Evolutionary conservation across 2,888 invertebrate species (phyloP), one percentile per base, ranked within the genome.

Genomic region (Erynnis tages): DNA sequence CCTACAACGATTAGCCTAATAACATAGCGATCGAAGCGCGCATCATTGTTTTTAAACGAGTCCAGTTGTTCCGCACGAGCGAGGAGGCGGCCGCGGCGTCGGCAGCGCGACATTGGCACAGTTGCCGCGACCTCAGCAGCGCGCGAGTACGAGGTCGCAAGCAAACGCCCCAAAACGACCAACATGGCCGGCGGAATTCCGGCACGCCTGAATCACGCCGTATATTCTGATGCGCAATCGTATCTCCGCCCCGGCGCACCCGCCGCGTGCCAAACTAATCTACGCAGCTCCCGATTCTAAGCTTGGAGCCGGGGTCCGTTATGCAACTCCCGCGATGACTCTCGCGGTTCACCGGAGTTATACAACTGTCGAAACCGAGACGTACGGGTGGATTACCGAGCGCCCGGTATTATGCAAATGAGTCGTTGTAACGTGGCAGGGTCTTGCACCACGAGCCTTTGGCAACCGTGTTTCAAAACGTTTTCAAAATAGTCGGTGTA

Each of bases 401-500:
- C 76, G 81, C 76, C 77, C 76, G 67, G 79, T 76, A 77, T 88
- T 87, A 87, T 87, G 88, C 83, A 87, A 88, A 88, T 85, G 73
- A 69, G 69, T 73, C 75, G 76, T 70, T 79, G 84, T 79, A 82
- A 84, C 79, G 34, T 34, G 74, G 77, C 75, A 63, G 73, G 65
- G 69, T 76, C 82, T 89, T 88, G 81, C 86, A 84, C 86, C 86
- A 87, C 77, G 79, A 70, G 59, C 77, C 85, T 84, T 80, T 84
- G 73, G 85, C 83, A 85, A 86, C 73, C 60, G 66, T 23, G 78
- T 88, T 88, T 83, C 84, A 82, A 89, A 88, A 85, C 73, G 75
- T 86, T 86, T 87, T 87, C 75, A 84, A 88, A 86, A 85, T 70
- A 72, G 63, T 62, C 67, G 56, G 71, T 69, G 77, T 81, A 81